Evolutionary conservation across 2,113 vertebrate genomes (phyloP), one percentile per base, ranked within the genome.

Genomic region (Trochalopteron elliotii): DNA sequence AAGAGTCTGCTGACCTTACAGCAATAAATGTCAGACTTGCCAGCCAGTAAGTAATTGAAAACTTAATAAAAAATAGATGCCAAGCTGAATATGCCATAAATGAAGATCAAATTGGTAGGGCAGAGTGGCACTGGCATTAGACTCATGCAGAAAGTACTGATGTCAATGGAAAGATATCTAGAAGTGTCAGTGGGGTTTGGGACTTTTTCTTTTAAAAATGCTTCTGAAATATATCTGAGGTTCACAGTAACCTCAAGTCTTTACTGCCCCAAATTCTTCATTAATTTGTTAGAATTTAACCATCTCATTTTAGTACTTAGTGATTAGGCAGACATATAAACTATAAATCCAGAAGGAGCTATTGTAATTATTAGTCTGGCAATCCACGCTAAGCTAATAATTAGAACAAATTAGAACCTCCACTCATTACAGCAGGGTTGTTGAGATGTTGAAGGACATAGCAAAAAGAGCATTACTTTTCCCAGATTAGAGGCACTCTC

Each of bases 31-130:
- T 99, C 76, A 98, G 97, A 90, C 83, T 99, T 0, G 96, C 92
- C 87, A 94, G 97, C 87, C 96, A 98, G 98, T 99, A 97, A 98
- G 98, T 97, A 90, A 83, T 10, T 35, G 30, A 68, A 70, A 75
- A 89, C 30, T 17, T 75, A 50, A 50, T 69, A 47, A 89, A 33
- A 61, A 50, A 67, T 17, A 78, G 65, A 89, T 45, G n/a, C 56
- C 28, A 67, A 64, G n/a, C 10, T 74, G 52, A 59, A 76, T 22
- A 50, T 27, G n/a, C 24, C 55, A 27, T 12, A 71, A 90, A 90
- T 50, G 39, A 77, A 65, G 33, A 69, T 25, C n/a, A 88, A 12
- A 79, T 15, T 57, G 8, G 44, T 50, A 60, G n/a, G 52, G 69
- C 49, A 80, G 71, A 75, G 7, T 49, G 55, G 22, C 18, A 6